Evolutionary conservation across 2,888 invertebrate species (phyloP), one percentile per base, ranked within the genome.

Genomic region (Calameuta filiformis): DNA sequence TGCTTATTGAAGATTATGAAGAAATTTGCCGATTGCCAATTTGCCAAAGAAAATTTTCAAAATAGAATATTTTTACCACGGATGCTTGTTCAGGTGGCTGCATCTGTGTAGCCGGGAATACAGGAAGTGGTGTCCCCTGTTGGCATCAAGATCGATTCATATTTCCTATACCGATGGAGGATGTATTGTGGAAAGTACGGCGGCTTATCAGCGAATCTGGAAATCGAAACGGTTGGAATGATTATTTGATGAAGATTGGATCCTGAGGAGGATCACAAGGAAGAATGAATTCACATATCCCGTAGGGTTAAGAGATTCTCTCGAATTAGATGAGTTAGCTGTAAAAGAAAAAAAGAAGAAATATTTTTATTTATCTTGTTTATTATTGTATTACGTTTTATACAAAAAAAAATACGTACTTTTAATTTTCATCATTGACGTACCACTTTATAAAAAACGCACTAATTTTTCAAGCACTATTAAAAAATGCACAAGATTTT

Each of bases 261-360:
- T 35, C 15, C 73, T 35, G 35, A 35, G 33, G 3, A 23, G 35
- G 35, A 73, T 33, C 73, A 73, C 73, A 75, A 80, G 80, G 83
- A 82, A 78, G 79, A 77, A 85, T 83, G 85, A 89, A 90, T 89
- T 86, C 78, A 88, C 87, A 89, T 89, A 89, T 89, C 88, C 84
- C 79, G 82, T 88, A 87, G 84, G 77, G 83, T 82, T 83, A 80
- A 56, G 68, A 56, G 56, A 40, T 33, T 11, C 37, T 68, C n/a
- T 75, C n/a, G 68, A 35, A 35, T 73, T 73, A 23, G n/a, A 30
- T 34, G 73, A 35, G 73, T 30, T 31, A 30, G 31, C n/a, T 73
- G 35, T n/a, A 34, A 34, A 31, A 33, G 35, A n/a, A 11, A 35
- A 35, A 3, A 35, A 12, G 35, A 73, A 6, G 0, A 69, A 15